Conservation (phyloP, 1,140 invertebrate species). For the Drosophila insularis region DNA sequence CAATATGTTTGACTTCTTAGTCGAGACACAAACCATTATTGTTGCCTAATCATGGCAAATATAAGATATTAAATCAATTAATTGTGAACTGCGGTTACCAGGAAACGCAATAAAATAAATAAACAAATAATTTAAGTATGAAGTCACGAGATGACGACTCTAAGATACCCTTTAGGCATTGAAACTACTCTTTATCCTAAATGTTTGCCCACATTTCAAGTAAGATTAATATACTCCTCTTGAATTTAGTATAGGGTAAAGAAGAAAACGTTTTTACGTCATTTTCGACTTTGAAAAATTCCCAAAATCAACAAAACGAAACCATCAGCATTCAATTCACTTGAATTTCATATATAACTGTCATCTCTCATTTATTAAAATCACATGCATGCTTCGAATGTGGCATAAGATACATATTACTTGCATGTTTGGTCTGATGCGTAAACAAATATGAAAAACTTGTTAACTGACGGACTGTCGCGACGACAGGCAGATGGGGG, state of each 20-base stretch:
- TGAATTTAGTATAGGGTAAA: not conserved
- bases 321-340: constrained; percentile 26
- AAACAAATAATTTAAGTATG: not conserved
- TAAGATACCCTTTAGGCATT: not conserved
- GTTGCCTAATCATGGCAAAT: constrained; percentile 10
- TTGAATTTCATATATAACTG: constrained; percentile 18
- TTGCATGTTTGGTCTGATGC: constrained; percentile 33
- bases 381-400: too few relatives aligned
- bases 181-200: too few relatives aligned
- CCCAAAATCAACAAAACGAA: constrained; percentile 23
- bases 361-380: constrained; percentile 18
- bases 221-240: not conserved
- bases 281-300: constrained; percentile 37
- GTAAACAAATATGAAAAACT: constrained; percentile 38
- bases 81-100: constrained; percentile 42
- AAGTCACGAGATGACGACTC: not conserved
- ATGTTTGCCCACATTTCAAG: too few relatives aligned
- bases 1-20: not conserved
- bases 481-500: not conserved
- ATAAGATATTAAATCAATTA: constrained; percentile 51
- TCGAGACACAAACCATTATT: constrained; percentile 8
- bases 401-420: constrained; percentile 29
- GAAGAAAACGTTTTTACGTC: constrained; percentile 12
- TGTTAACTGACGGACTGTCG: constrained; percentile 33
- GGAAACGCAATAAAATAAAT: constrained; percentile 35